A percentile compares a stretch with the other conserved stretches of the same genome.
phyloP scores from a whole-genome alignment of 2,113 vertebrate species.

The Cyanoramphus novaezelandiae region DNA sequence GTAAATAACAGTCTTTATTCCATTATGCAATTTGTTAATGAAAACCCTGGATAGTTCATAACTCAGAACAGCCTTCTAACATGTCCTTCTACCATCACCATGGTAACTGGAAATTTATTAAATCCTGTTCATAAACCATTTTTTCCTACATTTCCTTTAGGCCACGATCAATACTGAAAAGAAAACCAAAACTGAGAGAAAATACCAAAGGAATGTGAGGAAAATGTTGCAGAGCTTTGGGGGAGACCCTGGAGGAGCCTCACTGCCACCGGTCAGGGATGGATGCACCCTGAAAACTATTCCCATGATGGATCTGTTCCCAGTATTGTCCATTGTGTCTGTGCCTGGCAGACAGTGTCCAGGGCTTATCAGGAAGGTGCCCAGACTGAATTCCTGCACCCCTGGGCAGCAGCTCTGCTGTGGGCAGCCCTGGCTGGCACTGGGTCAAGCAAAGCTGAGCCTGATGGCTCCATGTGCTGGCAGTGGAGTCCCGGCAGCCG shows the following conservation, averaged over 20 bases:
- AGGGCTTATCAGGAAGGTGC: neutral
- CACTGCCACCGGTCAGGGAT: neutral
- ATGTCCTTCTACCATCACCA: neutral
- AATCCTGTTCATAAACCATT: neutral
- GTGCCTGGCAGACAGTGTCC: neutral
- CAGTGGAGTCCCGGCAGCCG: neutral
- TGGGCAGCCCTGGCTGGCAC: neutral
- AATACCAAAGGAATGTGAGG: neutral
- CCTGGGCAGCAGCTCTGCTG: neutral
- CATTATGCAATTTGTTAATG: neutral
- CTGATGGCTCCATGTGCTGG: neutral
- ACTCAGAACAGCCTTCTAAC: neutral
- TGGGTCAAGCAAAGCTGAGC: neutral
- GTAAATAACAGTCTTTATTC: neutral
- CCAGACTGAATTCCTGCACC: neutral
- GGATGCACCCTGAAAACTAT: neutral
- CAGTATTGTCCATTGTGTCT: neutral
- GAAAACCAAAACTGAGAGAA: neutral
- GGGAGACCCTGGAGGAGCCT: neutral
- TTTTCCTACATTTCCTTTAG: neutral
- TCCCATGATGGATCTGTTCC: neutral
- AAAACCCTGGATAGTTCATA: neutral
- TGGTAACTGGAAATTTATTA: conserved; percentile 8
- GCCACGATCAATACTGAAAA: neutral
- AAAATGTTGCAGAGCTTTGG: neutral